Conservation (phyloP, 2,113 vertebrate species). For the Lota lota region DNA sequence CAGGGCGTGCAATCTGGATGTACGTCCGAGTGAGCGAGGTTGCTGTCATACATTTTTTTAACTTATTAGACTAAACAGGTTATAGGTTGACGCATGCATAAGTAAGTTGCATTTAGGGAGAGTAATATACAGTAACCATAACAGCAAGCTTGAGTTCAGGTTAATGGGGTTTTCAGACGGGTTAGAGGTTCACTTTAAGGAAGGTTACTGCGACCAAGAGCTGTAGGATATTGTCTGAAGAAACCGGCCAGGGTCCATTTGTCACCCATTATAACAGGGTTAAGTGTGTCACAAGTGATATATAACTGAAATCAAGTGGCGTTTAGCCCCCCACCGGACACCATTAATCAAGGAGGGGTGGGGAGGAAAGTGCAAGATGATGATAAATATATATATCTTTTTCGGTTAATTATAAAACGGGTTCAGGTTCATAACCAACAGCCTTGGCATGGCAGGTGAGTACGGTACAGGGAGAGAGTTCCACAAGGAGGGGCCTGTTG, state of each 20-base stretch:
- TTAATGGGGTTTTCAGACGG: constrained; percentile 16
- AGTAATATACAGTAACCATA: constrained; percentile 85
- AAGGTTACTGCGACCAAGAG: constrained; percentile 59
- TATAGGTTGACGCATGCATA: constrained; percentile 87
- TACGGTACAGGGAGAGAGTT: constrained; percentile 72
- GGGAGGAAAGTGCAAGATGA: too few relatives aligned
- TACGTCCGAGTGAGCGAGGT: constrained; percentile 83
- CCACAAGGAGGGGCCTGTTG: constrained; percentile 67
- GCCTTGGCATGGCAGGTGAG: constrained; percentile 73
- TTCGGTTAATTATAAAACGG: constrained; percentile 4
- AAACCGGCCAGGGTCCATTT: constrained; percentile 39
- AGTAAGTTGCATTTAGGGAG: constrained; percentile 99
- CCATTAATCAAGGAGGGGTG: constrained; percentile 39
- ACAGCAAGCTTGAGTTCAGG: constrained; percentile 79
- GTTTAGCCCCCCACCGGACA: constrained; percentile 23
- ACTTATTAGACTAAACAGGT: constrained; percentile 78
- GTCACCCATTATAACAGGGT: constrained; percentile 28
- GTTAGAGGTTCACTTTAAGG: constrained; percentile 44
- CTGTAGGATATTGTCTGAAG: constrained; percentile 59
- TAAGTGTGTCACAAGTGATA: constrained; percentile 34
- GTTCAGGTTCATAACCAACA: constrained; percentile 72
- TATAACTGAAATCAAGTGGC: constrained; percentile 45
- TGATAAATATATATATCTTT: too few relatives aligned
- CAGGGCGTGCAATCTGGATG: constrained; percentile 90
- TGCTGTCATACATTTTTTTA: constrained; percentile 71